Evolutionary conservation across 53 echinoderm and acorn worm species (phyloP), one percentile per base, ranked within the genome.

Genomic region (Henricia sp.): DNA sequence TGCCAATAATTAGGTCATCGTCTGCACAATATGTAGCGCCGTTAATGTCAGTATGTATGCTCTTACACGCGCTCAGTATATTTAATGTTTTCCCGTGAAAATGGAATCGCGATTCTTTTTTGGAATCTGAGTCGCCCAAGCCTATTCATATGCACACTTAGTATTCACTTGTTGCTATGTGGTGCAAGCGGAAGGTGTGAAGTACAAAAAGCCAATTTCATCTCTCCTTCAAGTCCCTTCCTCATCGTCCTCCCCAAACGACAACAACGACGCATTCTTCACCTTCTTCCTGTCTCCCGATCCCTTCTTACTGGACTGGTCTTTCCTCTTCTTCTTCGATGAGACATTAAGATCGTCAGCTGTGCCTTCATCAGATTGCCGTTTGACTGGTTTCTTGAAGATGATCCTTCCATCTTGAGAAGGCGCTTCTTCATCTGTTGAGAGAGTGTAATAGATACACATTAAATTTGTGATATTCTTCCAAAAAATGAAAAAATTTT

Each of bases 221-320:
- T 20, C 3, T 77, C 37, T 37, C 44, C 35, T 43, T 62, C 78
- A 77, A 23, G 43, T 48, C 32, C 52, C 56, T 51, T 73, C 86
- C 36, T 95, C 92, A 35, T 91, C 93, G 13, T 96, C 97, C 8
- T 92, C 97, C 43, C 89, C 90, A 71, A 97, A 97, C 5, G 97
- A 97, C 52, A 97, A 63, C 52, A 97, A 70, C 48, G 90, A 90
- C n/a, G 90, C 44, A 52, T 96, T 96, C 58, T 94, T 94, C 0
- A 96, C 83, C 40, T 85, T 85, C 55, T 91, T 94, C 43, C 52
- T 38, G 8, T 87, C 82, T 36, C 56, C 66, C 17, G 87, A 84
- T 24, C 91, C 73, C 62, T 85, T 91, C 59, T 57, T 74, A 33
- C 85, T 77, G 38, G 83, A 82, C 36, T 74, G 57, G 21, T 63